These are phyloP conservation scores for Pachyseris speciosa DNA, from an alignment of 64 coral and sea anemone species.

Conservation along the genomic window DNA sequence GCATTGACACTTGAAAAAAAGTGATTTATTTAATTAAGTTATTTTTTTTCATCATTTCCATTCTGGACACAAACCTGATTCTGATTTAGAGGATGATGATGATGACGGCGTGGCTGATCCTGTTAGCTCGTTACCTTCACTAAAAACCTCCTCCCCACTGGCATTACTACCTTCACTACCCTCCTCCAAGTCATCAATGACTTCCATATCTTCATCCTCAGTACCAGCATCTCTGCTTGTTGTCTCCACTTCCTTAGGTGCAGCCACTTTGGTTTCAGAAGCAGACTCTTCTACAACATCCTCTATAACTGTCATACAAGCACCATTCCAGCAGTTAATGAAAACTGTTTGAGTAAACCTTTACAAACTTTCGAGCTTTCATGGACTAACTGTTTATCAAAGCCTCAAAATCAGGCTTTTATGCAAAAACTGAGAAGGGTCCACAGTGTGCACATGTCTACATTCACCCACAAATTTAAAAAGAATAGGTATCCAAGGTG, in stretches of 20 bases:
- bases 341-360: not conserved
- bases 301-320: not conserved
- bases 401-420: no score
- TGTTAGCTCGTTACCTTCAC: constrained; percentile 37
- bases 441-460: no score
- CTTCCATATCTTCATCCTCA: constrained; percentile 84
- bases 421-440: no score
- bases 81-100: constrained; percentile 82
- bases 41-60: not conserved
- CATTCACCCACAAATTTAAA: no score
- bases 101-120: constrained; percentile 71
- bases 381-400: no score
- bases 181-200: constrained; percentile 90
- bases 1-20: no score
- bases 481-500: no score
- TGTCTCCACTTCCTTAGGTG: constrained; percentile 7
- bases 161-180: constrained; percentile 49
- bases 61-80: constrained; percentile 14
- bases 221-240: not conserved
- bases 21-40: not conserved
- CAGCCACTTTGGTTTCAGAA: not conserved
- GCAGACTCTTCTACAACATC: not conserved
- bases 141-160: constrained; percentile 42
- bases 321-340: not conserved
- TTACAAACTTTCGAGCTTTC: not conserved